Conservation (phyloP, 2,113 vertebrate genomes). For the Atrichornis clamosus region DNA sequence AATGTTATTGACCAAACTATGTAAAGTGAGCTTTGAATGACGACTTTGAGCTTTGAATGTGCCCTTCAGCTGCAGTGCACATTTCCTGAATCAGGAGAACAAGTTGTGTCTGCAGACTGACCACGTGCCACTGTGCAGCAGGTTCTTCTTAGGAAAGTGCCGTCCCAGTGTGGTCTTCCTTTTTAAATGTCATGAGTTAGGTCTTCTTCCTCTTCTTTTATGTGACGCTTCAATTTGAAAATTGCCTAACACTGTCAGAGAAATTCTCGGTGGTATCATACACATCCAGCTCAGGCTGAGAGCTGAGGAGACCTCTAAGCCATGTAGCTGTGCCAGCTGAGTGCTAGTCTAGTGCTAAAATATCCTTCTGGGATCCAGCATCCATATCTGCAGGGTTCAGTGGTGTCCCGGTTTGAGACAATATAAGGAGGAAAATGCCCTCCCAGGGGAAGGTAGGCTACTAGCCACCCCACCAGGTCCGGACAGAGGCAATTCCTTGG, state of each 20-base stretch:
- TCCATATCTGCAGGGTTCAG: not conserved
- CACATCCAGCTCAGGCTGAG: not conserved
- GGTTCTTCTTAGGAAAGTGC: not conserved
- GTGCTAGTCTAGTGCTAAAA: not conserved
- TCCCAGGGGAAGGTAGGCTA: too few species aligned
- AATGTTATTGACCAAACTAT: not conserved
- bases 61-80: not conserved
- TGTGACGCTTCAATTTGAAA: not conserved
- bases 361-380: not conserved
- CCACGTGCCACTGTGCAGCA: rapidly evolving
- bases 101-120: not conserved
- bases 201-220: not conserved
- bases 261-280: not conserved
- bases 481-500: too few species aligned
- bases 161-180: not conserved
- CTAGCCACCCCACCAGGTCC: too few species aligned
- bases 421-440: too few species aligned
- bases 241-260: not conserved
- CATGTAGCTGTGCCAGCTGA: not conserved
- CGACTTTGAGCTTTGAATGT: too few species aligned
- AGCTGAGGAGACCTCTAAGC: not conserved
- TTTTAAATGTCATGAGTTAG: not conserved
- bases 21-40: not conserved
- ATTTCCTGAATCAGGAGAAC: not conserved
- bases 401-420: too few species aligned